A percentile compares a stretch with the other conserved stretches of the same genome.
These are phyloP conservation scores for Plebejus anna DNA, from an alignment of 2,888 invertebrate genomes.

Conservation along the genomic window DNA sequence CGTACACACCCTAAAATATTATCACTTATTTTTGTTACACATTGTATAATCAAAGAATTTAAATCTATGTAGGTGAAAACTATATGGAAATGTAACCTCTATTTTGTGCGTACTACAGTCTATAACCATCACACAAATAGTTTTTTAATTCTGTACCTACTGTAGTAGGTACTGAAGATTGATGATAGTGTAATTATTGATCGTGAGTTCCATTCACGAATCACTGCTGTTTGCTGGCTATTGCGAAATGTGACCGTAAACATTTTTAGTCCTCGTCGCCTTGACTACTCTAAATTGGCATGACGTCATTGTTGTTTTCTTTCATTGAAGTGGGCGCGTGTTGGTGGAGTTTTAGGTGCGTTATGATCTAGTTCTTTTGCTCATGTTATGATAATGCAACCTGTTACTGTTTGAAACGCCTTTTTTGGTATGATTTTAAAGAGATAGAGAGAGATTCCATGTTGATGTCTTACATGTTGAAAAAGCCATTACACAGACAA, in stretches of 20 bases:
- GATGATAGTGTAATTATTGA: neutral
- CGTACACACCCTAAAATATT: no score
- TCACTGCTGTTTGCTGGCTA: neutral
- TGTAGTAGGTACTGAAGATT: neutral
- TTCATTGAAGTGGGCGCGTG: constrained; percentile 17
- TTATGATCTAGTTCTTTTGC: neutral
- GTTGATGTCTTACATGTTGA: no score
- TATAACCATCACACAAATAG: neutral
- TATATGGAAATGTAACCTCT: no score
- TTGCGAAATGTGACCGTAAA: constrained; percentile 23
- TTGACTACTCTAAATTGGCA: constrained; percentile 22
- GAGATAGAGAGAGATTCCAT: no score
- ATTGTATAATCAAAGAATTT: no score
- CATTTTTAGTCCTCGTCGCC: constrained; percentile 8
- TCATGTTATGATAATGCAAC: neutral
- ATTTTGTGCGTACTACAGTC: no score
- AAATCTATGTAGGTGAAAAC: no score
- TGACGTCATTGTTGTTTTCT: constrained; percentile 25
- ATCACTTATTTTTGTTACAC: no score
- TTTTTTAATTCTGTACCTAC: no score
- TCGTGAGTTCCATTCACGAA: neutral
- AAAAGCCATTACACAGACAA: no score
- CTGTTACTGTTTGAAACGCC: neutral
- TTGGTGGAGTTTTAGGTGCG: constrained; percentile 10
- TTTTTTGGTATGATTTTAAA: no score